Base-by-base conservation (phyloP, 2,888 invertebrate genomes). In the Ariolimax columbianus region DNA sequence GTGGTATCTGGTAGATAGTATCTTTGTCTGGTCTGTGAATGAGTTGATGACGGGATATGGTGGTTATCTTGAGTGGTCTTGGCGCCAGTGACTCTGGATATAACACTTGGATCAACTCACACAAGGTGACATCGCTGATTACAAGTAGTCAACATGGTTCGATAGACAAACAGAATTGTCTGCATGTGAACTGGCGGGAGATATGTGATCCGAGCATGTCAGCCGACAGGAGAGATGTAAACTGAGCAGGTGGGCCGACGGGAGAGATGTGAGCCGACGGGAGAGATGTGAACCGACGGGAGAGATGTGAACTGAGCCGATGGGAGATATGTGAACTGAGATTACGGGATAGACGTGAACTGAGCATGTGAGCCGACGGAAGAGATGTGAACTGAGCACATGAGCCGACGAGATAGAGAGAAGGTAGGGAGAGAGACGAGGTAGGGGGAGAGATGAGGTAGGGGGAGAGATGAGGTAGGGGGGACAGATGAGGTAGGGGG, bases 1-100 rank as follows among this genome's bases (percentile, higher is more conserved):
- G 40, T 40, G 40, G 19, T 77, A 40, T 4, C 63, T 19, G 38
- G 40, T 23, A 11, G 2, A 55, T n/a, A 63, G 78, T 17, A 59
- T 78, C n/a, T 14, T 63, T 78, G n/a, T 43, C 47, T 17, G n/a
- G 68, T 11, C 40, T 68, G 68, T 68, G 68, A 70, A 70, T n/a
- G 47, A 70, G 47, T 36, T 68, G 80, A 33, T 68, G 80, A 80
- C 47, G 80, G 66, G 70, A 2, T 33, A 0, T 23, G 43, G 23
- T 26, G n/a, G 38, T 63, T 68, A 70, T 70, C 72, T 36, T 26
- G 40, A 72, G 84, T 63, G 47, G 59, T 36, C 11, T 23, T 77
- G 82, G 75, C 75, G 73, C 77, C 66, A 43, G 51, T 11, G 47
- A 26, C 33, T 43, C 4, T 3, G 23, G 73, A 75, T 75, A 63